phyloP scores from a whole-genome alignment of 2,113 vertebrate species.

The Barbus barbus region DNA sequence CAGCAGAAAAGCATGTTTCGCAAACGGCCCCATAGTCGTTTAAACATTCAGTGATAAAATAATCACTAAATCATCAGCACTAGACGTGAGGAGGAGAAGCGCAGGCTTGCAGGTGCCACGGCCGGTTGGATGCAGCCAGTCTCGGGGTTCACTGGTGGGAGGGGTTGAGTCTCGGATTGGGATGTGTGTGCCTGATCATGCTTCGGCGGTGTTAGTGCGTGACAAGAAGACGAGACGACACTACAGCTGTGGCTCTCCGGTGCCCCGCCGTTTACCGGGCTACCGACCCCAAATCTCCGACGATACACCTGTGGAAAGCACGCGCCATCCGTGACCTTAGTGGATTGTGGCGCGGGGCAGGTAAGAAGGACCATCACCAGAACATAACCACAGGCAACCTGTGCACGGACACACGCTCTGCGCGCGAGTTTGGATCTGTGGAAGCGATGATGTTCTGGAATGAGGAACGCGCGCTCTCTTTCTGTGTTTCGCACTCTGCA shows the following conservation, averaged over 20 bases:
- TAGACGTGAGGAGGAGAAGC: slow-evolving; percentile 23
- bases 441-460: slow-evolving; percentile 3
- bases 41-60: neutral
- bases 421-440: slow-evolving; percentile 17
- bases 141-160: slow-evolving; percentile 43
- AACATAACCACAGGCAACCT: neutral
- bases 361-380: slow-evolving; percentile 1
- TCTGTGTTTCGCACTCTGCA: neutral
- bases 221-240: slow-evolving; percentile 67
- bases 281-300: slow-evolving; percentile 7
- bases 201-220: slow-evolving; percentile 71
- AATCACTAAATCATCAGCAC: neutral
- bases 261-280: slow-evolving; percentile 26
- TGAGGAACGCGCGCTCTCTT: neutral
- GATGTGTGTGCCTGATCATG: slow-evolving; percentile 25
- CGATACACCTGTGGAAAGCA: slow-evolving; percentile 16
- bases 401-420: neutral
- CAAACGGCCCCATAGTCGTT: neutral
- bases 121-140: slow-evolving; percentile 24
- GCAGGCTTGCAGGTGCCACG: neutral
- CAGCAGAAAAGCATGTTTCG: neutral
- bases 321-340: slow-evolving; percentile 9
- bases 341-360: slow-evolving; percentile 1
- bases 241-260: slow-evolving; percentile 44
- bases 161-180: slow-evolving; percentile 64